These are phyloP conservation scores for Protobothrops flavoviridis DNA, from an alignment of 2,113 vertebrate species.

Conservation along the genomic window DNA sequence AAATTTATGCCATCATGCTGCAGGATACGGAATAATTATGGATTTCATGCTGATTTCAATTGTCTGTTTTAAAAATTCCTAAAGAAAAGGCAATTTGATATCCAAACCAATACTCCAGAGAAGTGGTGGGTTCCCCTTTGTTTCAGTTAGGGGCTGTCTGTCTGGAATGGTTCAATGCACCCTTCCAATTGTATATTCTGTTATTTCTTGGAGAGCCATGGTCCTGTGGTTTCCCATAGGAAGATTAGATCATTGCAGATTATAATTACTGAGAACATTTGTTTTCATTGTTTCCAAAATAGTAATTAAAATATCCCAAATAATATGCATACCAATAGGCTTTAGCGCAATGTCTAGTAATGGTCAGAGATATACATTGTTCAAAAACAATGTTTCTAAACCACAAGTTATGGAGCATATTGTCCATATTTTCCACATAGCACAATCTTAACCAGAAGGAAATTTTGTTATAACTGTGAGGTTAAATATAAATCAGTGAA, in stretches of 20 bases:
- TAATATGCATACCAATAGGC: slow-evolving; percentile 7
- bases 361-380: not conserved
- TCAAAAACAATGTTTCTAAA: not conserved
- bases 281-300: slow-evolving; percentile 20
- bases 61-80: not conserved
- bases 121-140: not conserved
- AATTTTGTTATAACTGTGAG: not conserved
- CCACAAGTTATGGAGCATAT: not conserved
- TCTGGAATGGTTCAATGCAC: not conserved
- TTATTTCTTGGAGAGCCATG: not conserved
- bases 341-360: slow-evolving; percentile 11
- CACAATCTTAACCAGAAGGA: slow-evolving; percentile 25
- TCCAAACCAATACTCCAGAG: not conserved
- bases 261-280: slow-evolving; percentile 11
- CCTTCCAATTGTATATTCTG: not conserved
- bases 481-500: not conserved
- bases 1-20: not conserved
- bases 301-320: not conserved
- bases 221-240: not conserved
- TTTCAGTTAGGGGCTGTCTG: not conserved
- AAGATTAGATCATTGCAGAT: not conserved
- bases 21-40: not conserved
- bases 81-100: not conserved
- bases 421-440: slow-evolving; percentile 29
- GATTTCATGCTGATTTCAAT: not conserved